These are phyloP conservation scores for Mamestra brassicae DNA, from an alignment of 2,888 invertebrate genomes.

Conservation along the genomic window DNA sequence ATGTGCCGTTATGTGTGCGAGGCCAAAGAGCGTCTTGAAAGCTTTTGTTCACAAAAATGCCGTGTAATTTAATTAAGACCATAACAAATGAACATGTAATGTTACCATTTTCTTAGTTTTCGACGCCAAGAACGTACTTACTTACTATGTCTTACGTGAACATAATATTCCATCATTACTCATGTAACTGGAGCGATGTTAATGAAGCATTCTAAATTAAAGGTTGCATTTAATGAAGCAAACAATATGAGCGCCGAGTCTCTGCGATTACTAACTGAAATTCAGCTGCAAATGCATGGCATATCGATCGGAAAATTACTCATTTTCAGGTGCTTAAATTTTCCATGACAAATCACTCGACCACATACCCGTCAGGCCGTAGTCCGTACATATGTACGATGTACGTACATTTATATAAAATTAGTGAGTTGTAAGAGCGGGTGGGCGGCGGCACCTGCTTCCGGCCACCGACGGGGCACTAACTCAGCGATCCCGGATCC, in stretches of 20 bases:
- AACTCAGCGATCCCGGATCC: conserved; percentile 85
- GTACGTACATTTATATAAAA: conserved; percentile 76
- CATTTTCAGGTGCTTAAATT: conserved; percentile 58
- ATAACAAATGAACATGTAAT: conserved; percentile 21
- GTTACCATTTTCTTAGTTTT: conserved; percentile 1
- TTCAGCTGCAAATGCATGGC: conserved; percentile 37
- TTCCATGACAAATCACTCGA: conserved; percentile 66
- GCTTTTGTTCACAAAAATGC: conserved; percentile 44
- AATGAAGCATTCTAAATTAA: conserved; percentile 23
- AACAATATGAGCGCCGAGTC: conserved; percentile 2
- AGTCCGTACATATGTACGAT: conserved; percentile 55
- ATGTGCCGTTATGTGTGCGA: conserved; percentile 36
- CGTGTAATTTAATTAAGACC: conserved; percentile 43
- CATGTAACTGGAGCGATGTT: conserved; percentile 23
- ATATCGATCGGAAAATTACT: conserved; percentile 44
- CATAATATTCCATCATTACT: neutral
- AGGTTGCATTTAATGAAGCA: conserved; percentile 7
- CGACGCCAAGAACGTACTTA: neutral
- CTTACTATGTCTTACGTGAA: neutral
- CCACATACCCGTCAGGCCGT: conserved; percentile 58
- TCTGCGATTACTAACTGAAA: neutral
- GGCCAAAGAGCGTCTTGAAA: conserved; percentile 41
- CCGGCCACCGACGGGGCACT: conserved; percentile 83
- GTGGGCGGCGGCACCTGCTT: conserved; percentile 81
- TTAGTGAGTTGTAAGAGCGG: conserved; percentile 84